Conservation (phyloP, 2,888 invertebrate species). For the Leptinotarsa peninsularis region DNA sequence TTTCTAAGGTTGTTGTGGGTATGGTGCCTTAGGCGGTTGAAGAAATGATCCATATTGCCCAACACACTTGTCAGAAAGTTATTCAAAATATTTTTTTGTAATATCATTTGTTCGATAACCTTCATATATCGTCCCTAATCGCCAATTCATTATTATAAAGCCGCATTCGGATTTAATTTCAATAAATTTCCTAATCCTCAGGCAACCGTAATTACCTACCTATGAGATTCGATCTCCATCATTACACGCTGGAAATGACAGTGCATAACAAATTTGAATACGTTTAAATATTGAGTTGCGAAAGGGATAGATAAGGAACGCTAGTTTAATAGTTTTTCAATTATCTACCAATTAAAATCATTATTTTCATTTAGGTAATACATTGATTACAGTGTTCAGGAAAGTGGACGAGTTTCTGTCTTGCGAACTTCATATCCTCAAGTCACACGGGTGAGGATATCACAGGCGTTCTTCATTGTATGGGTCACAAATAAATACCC, state of each 20-base stretch:
- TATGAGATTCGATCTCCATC: neutral
- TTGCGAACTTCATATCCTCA: too few species aligned
- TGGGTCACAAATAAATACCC: too few species aligned
- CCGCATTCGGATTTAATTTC: neutral
- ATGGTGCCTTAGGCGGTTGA: too few species aligned
- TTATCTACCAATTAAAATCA: slow-evolving; percentile 2
- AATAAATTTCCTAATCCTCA: neutral
- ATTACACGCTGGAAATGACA: slow-evolving; percentile 1
- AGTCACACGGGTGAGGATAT: too few species aligned
- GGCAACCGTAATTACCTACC: slow-evolving; percentile 2
- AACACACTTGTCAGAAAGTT: too few species aligned
- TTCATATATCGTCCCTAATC: neutral
- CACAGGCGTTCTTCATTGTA: too few species aligned
- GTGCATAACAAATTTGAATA: slow-evolving; percentile 3
- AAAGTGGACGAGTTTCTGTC: too few species aligned
- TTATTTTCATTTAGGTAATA: neutral
- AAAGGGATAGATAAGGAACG: neutral
- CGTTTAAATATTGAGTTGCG: neutral
- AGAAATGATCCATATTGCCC: too few species aligned
- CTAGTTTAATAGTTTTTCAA: neutral
- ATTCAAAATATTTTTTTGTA: too few species aligned
- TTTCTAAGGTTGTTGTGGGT: too few species aligned
- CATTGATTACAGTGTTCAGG: neutral
- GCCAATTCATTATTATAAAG: neutral
- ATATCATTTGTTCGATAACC: neutral